Conservation (phyloP, 2,113 vertebrate species). For the Tychaedon coryphoeus region DNA sequence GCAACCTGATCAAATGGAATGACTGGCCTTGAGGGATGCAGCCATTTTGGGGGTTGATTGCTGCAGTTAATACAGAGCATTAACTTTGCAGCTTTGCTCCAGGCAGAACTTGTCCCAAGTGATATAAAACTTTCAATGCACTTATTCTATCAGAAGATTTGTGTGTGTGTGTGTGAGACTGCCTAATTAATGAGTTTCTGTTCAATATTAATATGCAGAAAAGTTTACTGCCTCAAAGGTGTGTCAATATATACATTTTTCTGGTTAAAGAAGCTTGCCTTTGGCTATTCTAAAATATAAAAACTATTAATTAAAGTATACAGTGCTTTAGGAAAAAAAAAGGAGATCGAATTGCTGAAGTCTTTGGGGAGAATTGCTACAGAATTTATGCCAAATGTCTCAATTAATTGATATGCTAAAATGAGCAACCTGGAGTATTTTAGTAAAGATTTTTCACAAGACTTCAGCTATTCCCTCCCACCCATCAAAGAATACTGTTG, state of each 20-base stretch:
- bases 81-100: slow-evolving; percentile 70
- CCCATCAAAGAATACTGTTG: background rate
- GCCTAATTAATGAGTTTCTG: slow-evolving; percentile 72
- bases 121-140: slow-evolving; percentile 66
- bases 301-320: slow-evolving; percentile 72
- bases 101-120: slow-evolving; percentile 67
- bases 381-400: slow-evolving; percentile 64
- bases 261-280: slow-evolving; percentile 64
- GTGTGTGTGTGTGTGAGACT: slow-evolving; percentile 12
- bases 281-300: slow-evolving; percentile 65
- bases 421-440: slow-evolving; percentile 37
- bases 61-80: slow-evolving; percentile 68
- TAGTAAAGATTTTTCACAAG: slow-evolving; percentile 27
- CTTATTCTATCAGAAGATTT: slow-evolving; percentile 69
- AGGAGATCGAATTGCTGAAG: slow-evolving; percentile 10
- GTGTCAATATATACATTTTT: slow-evolving; percentile 75
- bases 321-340: background rate
- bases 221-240: slow-evolving; percentile 75
- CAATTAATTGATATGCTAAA: slow-evolving; percentile 51
- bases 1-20: slow-evolving; percentile 64
- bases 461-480: background rate
- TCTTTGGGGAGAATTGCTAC: slow-evolving; percentile 56
- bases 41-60: slow-evolving; percentile 67
- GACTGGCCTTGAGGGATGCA: slow-evolving; percentile 58
- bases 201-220: slow-evolving; percentile 74